Base-by-base conservation (phyloP, 2,888 invertebrate genomes). In the Spisula solida region DNA sequence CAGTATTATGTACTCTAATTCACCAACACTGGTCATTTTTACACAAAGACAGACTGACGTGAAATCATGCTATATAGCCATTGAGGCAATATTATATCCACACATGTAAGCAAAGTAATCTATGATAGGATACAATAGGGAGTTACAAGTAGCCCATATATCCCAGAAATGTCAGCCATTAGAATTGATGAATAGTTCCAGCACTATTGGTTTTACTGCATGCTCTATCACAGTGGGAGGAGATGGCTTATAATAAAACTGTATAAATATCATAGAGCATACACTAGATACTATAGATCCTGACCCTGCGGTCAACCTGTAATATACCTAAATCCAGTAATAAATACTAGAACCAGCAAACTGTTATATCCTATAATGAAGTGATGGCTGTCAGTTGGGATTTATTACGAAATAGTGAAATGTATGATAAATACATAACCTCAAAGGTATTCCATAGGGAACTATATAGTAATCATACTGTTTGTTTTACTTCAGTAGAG, bases 171-270 rank as follows among this genome's bases (percentile, higher is more conserved):
- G 78, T 78, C 47, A 14, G 18, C 47, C n/a, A 66, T 66, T 60
- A 66, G 25, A 66, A 66, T 25, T 66, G 60, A 66, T 66, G 60
- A 25, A 66, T 66, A n/a, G 25, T 66, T 1, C 10, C 0, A 66
- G 60, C 25, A 12, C n/a, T 66, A 66, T 66, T 66, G 60, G 60
- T 66, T 66, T 66, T 66, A 25, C n/a, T 66, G 60, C 51, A 25
- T n/a, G n/a, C n/a, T n/a, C n/a, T n/a, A n/a, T n/a, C 25, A 66
- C 60, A 6, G 25, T 31, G 18, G 41, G 41, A 78, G 78, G 2
- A 8, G 34, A 16, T 8, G 18, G 10, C 47, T 34, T 25, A 78
- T 20, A 70, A 70, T 34, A 34, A 34, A 41, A 78, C 20, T 31
- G 31, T 41, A 47, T n/a, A 75, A 75, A 78, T 78, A 41, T 47